Evolutionary conservation across 2,113 vertebrate species (phyloP).

Genomic region (Felis chaus): DNA sequence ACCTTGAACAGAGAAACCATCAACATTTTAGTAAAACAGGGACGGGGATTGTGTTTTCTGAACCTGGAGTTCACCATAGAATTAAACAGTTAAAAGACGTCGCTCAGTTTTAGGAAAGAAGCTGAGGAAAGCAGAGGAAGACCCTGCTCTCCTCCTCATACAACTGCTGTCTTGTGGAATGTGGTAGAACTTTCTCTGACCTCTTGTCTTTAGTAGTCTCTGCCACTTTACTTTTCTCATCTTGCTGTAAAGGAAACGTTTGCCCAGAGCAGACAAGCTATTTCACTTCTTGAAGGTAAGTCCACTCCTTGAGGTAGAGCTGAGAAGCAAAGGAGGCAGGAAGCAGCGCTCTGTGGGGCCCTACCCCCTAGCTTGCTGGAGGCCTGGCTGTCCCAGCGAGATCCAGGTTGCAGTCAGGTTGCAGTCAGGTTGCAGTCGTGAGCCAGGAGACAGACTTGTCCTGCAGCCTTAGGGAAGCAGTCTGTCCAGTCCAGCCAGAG

Average conservation of each 20-base stretch:
- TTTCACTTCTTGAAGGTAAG: background rate
- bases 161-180: background rate
- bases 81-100: background rate
- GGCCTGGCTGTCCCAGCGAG: background rate
- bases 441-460: background rate
- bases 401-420: background rate
- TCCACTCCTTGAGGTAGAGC: background rate
- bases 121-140: background rate
- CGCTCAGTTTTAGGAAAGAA: background rate
- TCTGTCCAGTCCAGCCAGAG: background rate
- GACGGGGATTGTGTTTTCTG: background rate
- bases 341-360: fast-evolving
- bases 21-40: background rate
- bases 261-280: background rate
- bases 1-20: background rate
- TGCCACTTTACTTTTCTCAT: background rate
- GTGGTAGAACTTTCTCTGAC: background rate
- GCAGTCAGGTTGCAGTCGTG: background rate
- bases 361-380: background rate
- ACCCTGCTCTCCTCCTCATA: background rate
- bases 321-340: background rate
- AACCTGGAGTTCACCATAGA: background rate
- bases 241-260: background rate
- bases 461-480: background rate
- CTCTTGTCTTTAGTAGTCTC: background rate